These are phyloP conservation scores for Pelosia muscerda DNA, from an alignment of 2,888 invertebrate genomes.

Conservation along the genomic window DNA sequence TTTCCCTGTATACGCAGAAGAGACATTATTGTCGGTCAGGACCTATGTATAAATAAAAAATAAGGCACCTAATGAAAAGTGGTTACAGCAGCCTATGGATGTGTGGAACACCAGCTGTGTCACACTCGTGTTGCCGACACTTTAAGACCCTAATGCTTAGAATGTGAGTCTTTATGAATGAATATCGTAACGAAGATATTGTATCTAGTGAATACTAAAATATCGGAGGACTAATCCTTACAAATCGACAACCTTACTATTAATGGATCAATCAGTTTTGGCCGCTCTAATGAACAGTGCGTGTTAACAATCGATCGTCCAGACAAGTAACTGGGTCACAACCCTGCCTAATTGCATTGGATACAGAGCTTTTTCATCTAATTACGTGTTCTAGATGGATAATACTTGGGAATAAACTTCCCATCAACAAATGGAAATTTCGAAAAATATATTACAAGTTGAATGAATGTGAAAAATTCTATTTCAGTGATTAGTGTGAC, in stretches of 20 bases:
- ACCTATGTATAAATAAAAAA: too few relatives aligned
- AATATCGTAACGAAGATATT: too few relatives aligned
- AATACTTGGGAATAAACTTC: neutral
- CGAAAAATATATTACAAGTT: neutral
- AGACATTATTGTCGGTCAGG: too few relatives aligned
- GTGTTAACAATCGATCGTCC: constrained; percentile 14
- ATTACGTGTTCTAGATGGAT: neutral
- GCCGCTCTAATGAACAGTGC: constrained; percentile 24
- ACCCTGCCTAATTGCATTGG: constrained; percentile 10
- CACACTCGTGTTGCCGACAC: too few relatives aligned
- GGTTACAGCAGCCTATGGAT: too few relatives aligned
- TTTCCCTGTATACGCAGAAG: too few relatives aligned
- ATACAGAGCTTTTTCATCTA: neutral
- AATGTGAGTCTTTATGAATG: too few relatives aligned
- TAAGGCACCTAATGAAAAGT: too few relatives aligned
- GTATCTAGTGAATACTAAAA: too few relatives aligned
- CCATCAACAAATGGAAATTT: neutral
- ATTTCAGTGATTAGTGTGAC: too few relatives aligned
- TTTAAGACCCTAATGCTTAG: too few relatives aligned
- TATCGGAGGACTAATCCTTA: neutral
- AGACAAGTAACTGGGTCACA: constrained; percentile 16
- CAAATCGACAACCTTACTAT: constrained; percentile 7
- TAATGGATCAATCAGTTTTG: constrained; percentile 13
- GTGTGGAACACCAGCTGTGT: too few relatives aligned
- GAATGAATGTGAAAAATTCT: neutral